Conservation (phyloP, 2,113 vertebrate species). For the Leptocoma aspasia region DNA sequence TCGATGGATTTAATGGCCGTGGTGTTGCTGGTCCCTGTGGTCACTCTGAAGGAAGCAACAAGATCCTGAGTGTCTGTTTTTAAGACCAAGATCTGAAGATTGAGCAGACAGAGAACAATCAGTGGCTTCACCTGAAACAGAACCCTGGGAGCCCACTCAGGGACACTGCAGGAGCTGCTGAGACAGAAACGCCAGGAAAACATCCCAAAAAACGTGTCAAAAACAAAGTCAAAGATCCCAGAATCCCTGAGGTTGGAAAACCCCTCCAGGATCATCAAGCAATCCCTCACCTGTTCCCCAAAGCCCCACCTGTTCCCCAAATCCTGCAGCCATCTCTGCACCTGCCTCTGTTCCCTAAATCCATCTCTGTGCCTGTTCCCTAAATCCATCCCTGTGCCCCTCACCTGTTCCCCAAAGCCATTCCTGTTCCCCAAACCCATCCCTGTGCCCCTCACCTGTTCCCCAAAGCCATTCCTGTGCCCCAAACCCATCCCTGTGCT, state of each 20-base stretch:
- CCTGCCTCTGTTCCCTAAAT: neutral
- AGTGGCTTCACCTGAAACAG: neutral
- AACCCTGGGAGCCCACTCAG: neutral
- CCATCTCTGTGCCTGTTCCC: neutral
- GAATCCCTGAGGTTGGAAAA: neutral
- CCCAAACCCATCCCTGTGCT: neutral
- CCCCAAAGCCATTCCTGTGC: neutral
- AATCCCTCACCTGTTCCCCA: no score
- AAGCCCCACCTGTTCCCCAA: no score
- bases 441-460: neutral
- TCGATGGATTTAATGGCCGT: conserved; percentile 99
- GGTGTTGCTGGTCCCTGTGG: conserved; percentile 98
- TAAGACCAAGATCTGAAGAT: conserved; percentile 90
- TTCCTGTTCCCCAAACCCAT: neutral
- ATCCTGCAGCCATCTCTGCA: neutral
- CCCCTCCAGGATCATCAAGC: neutral
- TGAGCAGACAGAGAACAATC: conserved; percentile 8
- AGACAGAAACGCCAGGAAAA: neutral
- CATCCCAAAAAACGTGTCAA: neutral
- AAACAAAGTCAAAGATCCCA: no score
- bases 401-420: neutral
- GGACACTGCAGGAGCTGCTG: neutral
- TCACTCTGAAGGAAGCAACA: conserved; percentile 97
- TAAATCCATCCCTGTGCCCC: neutral
- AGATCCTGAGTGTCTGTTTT: conserved; percentile 95